phyloP scores from a whole-genome alignment of 2,888 invertebrate genomes.

The Boloria euphrosyne region DNA sequence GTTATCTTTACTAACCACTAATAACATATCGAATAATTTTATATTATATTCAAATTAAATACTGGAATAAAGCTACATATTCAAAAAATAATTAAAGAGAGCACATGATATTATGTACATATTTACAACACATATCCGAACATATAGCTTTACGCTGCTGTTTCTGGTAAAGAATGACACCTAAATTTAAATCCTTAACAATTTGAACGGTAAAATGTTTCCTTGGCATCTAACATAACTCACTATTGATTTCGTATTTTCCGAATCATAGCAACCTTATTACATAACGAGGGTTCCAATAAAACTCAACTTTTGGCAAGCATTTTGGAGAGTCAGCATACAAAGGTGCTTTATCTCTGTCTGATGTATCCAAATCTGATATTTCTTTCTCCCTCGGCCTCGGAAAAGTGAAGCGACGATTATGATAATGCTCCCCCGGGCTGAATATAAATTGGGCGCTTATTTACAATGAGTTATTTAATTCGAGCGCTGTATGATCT shows the following conservation, averaged over 20 bases:
- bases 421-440: conserved; percentile 66
- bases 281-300: conserved; percentile 63
- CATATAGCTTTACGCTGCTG: too few relatives aligned
- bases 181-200: neutral
- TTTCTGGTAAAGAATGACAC: too few relatives aligned
- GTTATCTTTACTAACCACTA: neutral
- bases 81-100: too few relatives aligned
- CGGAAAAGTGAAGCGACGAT: conserved; percentile 52
- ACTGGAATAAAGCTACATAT: too few relatives aligned
- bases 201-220: neutral
- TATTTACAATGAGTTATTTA: conserved; percentile 77
- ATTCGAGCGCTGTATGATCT: conserved; percentile 58
- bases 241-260: conserved; percentile 35
- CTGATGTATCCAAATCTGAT: conserved; percentile 26
- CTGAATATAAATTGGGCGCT: conserved; percentile 77
- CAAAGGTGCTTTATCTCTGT: conserved; percentile 44
- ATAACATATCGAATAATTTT: too few relatives aligned
- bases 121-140: too few relatives aligned
- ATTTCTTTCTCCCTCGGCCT: conserved; percentile 24
- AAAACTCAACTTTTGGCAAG: conserved; percentile 60
- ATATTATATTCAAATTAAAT: too few relatives aligned
- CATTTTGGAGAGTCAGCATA: conserved; percentile 40
- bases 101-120: too few relatives aligned
- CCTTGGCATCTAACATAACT: conserved; percentile 12
- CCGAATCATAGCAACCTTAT: conserved; percentile 49